Percentiles rank a stretch among this genome's conserved stretches.
Conservation (phyloP, 1,140 invertebrate species). For the Bombyx mandarina region DNA sequence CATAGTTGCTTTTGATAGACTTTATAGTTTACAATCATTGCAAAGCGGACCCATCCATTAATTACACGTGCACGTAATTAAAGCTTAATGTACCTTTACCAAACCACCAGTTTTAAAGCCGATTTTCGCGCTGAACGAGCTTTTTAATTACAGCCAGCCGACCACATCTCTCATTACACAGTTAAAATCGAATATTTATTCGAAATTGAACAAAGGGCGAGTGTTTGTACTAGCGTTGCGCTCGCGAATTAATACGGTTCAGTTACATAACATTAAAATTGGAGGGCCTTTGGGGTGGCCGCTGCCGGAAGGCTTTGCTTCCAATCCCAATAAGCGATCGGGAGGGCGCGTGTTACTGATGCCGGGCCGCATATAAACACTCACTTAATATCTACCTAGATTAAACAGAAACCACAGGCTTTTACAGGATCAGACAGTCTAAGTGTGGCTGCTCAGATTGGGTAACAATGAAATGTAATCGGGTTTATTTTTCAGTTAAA, state of each 20-base stretch:
- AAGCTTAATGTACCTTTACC: too few relatives aligned
- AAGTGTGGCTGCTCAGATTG: constrained; percentile 11
- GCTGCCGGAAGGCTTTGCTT: constrained; percentile 28
- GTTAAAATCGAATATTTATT: constrained; percentile 32
- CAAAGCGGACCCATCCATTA: too few relatives aligned
- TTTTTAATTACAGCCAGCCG: constrained; percentile 28
- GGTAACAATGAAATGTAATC: too few relatives aligned
- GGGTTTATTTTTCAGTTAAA: too few relatives aligned
- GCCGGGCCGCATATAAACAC: too few relatives aligned
- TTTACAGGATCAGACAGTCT: constrained; percentile 49
- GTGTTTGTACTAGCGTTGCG: constrained; percentile 26
- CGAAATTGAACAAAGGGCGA: constrained; percentile 20
- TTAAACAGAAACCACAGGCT: constrained; percentile 16
- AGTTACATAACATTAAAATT: constrained; percentile 50
- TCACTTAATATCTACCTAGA: too few relatives aligned
- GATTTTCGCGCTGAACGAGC: constrained; percentile 24
- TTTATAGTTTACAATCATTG: too few relatives aligned
- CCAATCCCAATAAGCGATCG: constrained; percentile 46
- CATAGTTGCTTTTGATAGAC: too few relatives aligned
- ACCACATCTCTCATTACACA: constrained; percentile 24
- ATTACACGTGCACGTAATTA: too few relatives aligned
- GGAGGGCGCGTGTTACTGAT: background rate
- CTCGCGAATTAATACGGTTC: constrained; percentile 34
- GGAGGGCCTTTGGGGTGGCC: constrained; percentile 17
- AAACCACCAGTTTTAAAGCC: constrained; percentile 6